Evolutionary conservation across 2,888 invertebrate species (phyloP).

Genomic region (Ectemnius continuus): DNA sequence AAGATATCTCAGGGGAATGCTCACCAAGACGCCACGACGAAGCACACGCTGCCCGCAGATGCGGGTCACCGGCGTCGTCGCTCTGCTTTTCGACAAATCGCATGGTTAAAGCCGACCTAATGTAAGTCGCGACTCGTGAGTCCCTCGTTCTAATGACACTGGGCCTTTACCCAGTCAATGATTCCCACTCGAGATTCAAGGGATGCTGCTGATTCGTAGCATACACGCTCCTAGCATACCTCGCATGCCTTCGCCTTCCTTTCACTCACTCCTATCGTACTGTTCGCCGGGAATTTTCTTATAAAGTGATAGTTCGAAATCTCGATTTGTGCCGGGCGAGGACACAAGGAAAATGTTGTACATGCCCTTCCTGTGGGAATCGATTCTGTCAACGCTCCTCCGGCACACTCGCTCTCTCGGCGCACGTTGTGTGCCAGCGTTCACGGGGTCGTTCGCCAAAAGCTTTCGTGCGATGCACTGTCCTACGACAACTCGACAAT

Average conservation of each 20-base stretch:
- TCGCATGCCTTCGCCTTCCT: no score
- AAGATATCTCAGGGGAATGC: no score
- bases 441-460: slow-evolving; percentile 27
- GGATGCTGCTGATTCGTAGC: background rate
- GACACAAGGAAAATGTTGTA: slow-evolving; percentile 9
- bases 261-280: no score
- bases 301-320: no score
- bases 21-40: background rate
- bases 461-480: slow-evolving; percentile 22
- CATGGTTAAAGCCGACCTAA: slow-evolving; percentile 6
- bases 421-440: slow-evolving; percentile 24
- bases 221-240: no score
- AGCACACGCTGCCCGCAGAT: background rate
- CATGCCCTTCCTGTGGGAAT: slow-evolving; percentile 33
- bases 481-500: background rate
- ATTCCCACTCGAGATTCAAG: background rate
- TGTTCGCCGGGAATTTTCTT: no score
- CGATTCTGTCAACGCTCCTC: slow-evolving; percentile 36
- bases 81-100: background rate
- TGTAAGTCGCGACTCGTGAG: background rate
- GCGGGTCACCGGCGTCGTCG: background rate
- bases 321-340: background rate
- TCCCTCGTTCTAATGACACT: background rate
- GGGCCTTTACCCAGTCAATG: no score
- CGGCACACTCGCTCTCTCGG: slow-evolving; percentile 1